Evolutionary conservation across 2,113 vertebrate species (phyloP).

Genomic region (Tichodroma muraria): DNA sequence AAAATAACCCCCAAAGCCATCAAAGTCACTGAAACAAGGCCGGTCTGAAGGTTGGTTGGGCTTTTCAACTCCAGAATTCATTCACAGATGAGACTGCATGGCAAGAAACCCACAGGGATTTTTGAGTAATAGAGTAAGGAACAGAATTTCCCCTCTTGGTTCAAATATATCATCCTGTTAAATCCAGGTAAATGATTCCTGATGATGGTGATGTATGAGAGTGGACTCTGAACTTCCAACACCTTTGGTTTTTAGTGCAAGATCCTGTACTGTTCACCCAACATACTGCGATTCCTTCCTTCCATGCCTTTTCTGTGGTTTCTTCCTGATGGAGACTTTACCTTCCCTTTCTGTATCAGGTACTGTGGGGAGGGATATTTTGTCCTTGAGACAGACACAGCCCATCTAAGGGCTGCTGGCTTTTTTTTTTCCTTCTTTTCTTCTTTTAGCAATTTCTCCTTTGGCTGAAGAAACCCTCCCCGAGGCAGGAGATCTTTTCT

Average conservation of each 20-base stretch:
- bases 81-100: neutral
- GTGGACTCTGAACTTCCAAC: neutral
- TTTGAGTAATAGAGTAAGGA: neutral
- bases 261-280: neutral
- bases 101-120: neutral
- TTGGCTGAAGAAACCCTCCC: slow-evolving; percentile 32
- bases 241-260: neutral
- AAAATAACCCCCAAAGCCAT: neutral
- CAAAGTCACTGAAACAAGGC: neutral
- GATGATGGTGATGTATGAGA: neutral
- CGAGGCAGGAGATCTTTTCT: neutral
- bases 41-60: neutral
- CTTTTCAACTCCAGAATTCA: neutral
- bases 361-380: neutral
- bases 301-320: neutral
- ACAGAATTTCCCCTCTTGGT: neutral
- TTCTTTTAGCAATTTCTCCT: slow-evolving; percentile 1
- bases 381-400: slow-evolving; percentile 13
- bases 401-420: neutral
- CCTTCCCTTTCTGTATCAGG: neutral
- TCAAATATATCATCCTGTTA: neutral
- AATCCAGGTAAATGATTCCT: neutral
- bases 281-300: neutral
- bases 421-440: neutral
- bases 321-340: neutral